These are phyloP conservation scores for Channa argus DNA, from an alignment of 2,113 vertebrate species.

Conservation along the genomic window DNA sequence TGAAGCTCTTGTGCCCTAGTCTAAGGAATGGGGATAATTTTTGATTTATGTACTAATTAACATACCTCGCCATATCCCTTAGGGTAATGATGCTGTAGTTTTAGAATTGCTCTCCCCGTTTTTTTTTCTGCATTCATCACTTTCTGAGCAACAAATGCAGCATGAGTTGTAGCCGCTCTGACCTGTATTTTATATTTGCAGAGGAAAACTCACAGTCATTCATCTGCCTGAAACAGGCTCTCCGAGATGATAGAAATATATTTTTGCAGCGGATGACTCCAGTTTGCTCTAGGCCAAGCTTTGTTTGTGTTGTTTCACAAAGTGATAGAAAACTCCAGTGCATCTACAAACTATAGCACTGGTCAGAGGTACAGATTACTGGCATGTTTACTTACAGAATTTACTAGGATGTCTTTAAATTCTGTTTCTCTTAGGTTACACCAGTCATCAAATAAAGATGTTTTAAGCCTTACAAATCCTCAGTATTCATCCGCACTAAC, in stretches of 20 bases:
- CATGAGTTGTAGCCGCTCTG: conserved; percentile 27
- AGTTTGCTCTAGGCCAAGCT: conserved; percentile 52
- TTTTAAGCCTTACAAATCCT: conserved; percentile 38
- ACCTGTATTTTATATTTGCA: conserved; percentile 56
- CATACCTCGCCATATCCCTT: conserved; percentile 39
- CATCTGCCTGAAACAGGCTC: conserved; percentile 60
- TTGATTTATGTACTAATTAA: conserved; percentile 65
- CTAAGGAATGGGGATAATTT: conserved; percentile 37
- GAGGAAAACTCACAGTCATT: conserved; percentile 59
- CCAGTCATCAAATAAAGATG: conserved; percentile 31
- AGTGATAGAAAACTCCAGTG: conserved; percentile 28
- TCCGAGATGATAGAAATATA: conserved; percentile 53
- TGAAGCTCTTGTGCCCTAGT: conserved; percentile 15
- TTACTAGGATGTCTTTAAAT: conserved; percentile 35
- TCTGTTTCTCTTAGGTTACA: conserved; percentile 36
- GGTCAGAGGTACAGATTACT: conserved; percentile 59
- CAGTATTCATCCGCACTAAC: conserved; percentile 29
- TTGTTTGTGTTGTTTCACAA: conserved; percentile 51
- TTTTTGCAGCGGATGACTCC: conserved; percentile 49
- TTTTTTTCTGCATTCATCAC: conserved; percentile 12
- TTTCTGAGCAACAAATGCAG: conserved; percentile 44
- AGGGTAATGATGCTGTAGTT: conserved; percentile 11
- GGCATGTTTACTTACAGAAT: conserved; percentile 45
- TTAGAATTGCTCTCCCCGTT: conserved; percentile 30
- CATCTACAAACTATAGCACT: conserved; percentile 32